Percentiles rank a stretch among this genome's conserved stretches.
Conservation (phyloP, 2,113 vertebrate genomes). For the Neopipo cinnamomea region DNA sequence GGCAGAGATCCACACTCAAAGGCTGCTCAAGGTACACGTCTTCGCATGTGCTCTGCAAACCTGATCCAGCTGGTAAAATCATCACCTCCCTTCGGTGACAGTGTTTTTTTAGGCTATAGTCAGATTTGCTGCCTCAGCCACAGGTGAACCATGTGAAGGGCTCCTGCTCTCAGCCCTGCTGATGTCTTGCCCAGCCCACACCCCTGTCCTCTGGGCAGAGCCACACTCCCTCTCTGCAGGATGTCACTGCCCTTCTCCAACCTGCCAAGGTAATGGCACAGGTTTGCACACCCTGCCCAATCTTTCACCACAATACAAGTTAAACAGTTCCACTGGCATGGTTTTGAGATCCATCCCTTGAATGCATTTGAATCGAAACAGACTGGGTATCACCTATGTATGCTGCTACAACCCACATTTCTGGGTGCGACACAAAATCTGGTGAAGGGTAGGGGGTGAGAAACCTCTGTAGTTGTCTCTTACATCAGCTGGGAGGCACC, state of each 20-base stretch:
- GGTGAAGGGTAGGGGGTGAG: background rate
- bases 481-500: background rate
- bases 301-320: background rate
- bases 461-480: background rate
- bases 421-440: background rate
- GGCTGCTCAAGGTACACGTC: background rate
- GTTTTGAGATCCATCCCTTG: background rate
- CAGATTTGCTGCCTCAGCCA: background rate
- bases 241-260: background rate
- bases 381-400: background rate
- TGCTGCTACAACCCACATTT: accelerated
- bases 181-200: background rate
- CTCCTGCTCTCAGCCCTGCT: background rate
- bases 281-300: background rate
- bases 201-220: background rate
- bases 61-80: background rate
- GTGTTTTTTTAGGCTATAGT: background rate
- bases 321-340: background rate
- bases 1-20: background rate
- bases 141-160: background rate
- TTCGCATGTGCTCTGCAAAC: background rate
- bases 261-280: background rate
- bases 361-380: background rate
- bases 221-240: background rate
- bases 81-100: background rate